Conservation (phyloP, 2,888 invertebrate genomes). For the Candidula unifasciata region DNA sequence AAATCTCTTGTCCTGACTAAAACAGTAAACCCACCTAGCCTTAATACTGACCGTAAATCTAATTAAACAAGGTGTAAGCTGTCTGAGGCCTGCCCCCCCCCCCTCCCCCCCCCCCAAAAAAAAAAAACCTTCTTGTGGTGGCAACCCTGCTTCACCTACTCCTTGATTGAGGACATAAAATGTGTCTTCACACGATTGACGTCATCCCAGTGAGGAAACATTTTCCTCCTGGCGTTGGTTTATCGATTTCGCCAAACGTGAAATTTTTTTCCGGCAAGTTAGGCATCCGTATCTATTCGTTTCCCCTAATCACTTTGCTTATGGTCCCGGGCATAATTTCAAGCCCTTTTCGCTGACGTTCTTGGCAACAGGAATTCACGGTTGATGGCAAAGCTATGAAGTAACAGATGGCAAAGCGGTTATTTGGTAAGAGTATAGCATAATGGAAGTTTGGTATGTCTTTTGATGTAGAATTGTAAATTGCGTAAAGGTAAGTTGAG, state of each 20-base stretch:
- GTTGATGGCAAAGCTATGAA: background rate
- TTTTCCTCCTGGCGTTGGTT: background rate
- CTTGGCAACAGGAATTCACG: background rate
- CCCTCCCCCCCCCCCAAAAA: no score
- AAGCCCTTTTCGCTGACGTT: background rate
- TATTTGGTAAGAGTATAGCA: background rate
- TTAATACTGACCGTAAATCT: no score
- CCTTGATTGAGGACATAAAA: background rate
- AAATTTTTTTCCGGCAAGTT: constrained; percentile 23
- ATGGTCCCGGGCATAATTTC: background rate
- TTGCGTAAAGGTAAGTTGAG: no score
- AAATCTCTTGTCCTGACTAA: no score
- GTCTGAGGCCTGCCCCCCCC: no score
- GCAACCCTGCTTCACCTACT: background rate
- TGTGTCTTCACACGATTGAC: constrained; percentile 2
- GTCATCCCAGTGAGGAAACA: constrained; percentile 24
- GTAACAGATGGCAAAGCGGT: background rate
- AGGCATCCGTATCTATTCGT: background rate
- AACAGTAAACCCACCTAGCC: no score
- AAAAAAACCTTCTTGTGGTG: no score
- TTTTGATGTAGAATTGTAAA: no score
- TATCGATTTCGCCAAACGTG: background rate
- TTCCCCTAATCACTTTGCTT: background rate
- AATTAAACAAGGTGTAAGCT: no score
- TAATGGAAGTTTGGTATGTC: background rate